Percentiles rank a stretch among this genome's conserved stretches.
Conservation (phyloP, 2,113 vertebrate species). For the Ivindomyrus marchei region DNA sequence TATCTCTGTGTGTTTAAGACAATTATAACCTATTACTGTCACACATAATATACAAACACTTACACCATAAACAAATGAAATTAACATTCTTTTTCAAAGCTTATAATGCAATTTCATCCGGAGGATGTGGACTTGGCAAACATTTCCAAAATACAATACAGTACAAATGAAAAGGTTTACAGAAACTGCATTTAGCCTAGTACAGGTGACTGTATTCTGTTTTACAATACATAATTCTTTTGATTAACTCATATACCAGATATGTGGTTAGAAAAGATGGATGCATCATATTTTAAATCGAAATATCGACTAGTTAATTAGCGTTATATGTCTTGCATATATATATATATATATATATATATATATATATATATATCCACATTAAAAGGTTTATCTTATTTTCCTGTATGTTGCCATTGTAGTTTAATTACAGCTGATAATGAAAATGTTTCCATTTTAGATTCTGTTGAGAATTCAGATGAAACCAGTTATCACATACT, state of each 20-base stretch:
- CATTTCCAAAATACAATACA: not conserved
- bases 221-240: not conserved
- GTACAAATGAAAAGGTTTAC: not conserved
- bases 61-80: constrained; percentile 33
- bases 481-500: not conserved
- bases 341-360: not conserved
- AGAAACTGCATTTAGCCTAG: not conserved
- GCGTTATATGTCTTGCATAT: not conserved
- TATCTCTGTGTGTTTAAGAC: constrained; percentile 38
- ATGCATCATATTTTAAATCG: not conserved
- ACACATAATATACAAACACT: constrained; percentile 43
- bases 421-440: not conserved
- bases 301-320: not conserved
- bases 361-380: not conserved
- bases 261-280: not conserved
- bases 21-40: constrained; percentile 42
- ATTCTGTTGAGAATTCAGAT: not conserved
- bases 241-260: not conserved
- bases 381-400: no score
- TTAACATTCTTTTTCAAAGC: not conserved
- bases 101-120: not conserved
- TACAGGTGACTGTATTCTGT: not conserved
- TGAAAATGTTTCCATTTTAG: not conserved
- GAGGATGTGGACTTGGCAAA: not conserved
- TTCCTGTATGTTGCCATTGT: not conserved